A percentile compares a stretch with the other conserved stretches of the same genome.
phyloP scores from a whole-genome alignment of 1,140 invertebrate species.

The Panagrolaimus sp. region DNA sequence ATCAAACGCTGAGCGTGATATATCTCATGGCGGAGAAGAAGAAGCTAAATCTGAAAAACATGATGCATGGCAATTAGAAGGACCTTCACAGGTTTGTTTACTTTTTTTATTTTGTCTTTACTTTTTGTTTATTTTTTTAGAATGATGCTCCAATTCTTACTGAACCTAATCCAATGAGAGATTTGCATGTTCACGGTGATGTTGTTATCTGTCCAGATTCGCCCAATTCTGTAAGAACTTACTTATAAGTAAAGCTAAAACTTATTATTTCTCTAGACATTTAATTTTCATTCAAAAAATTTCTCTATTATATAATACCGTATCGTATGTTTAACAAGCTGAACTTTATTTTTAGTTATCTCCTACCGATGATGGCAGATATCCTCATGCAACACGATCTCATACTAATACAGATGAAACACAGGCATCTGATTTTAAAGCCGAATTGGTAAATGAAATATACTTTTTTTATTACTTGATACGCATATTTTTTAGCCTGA shows the following conservation, averaged over 20 bases:
- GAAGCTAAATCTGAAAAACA: constrained; percentile 4
- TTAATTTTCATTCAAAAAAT: too few relatives aligned
- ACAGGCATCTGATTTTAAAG: not conserved
- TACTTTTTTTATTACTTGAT: constrained; percentile 13
- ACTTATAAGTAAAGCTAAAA: not conserved
- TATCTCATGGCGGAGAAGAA: not conserved
- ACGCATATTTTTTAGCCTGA: too few relatives aligned
- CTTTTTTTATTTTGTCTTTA: not conserved
- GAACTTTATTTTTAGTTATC: not conserved
- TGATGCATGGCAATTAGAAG: constrained; percentile 3
- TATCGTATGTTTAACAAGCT: too few relatives aligned
- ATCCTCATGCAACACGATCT: not conserved
- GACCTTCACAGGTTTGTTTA: not conserved
- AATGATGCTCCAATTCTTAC: not conserved
- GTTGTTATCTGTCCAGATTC: constrained; percentile 4
- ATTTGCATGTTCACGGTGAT: constrained; percentile 6
- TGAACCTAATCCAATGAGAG: not conserved
- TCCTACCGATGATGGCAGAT: not conserved
- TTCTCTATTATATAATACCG: too few relatives aligned
- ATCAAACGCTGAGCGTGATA: not conserved
- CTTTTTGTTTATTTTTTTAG: not conserved
- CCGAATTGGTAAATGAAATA: not conserved
- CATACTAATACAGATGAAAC: constrained; percentile 7
- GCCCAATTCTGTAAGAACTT: constrained; percentile 6
- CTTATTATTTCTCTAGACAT: too few relatives aligned